Evolutionary conservation across 2,797 vertebrate species (phyloP).

Genomic region (Sebastes matsubarae): DNA sequence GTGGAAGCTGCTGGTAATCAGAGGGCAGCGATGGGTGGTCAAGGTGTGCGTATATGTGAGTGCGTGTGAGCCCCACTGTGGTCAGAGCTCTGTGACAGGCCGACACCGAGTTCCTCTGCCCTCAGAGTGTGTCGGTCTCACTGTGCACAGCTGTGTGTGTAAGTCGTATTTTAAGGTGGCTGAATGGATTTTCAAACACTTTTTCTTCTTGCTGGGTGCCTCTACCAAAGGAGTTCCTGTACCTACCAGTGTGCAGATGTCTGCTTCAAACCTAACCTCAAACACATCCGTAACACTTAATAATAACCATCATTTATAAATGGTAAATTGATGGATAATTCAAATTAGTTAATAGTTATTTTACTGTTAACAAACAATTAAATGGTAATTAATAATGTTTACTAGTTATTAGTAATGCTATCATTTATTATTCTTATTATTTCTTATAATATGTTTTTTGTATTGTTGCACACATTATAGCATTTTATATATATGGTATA

Average conservation of each 20-base stretch:
- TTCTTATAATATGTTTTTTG: too few species aligned
- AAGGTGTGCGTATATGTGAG: constrained; percentile 59
- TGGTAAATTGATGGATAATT: too few species aligned
- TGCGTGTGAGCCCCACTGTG: constrained; percentile 51
- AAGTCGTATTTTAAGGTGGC: constrained; percentile 58
- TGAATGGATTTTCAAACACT: constrained; percentile 64
- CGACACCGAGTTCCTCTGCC: constrained; percentile 57
- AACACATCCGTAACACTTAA: too few species aligned
- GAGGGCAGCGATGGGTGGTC: constrained; percentile 76
- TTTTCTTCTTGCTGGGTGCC: constrained; percentile 48
- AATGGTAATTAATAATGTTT: too few species aligned
- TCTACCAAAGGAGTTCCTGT: constrained; percentile 20
- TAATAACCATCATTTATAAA: too few species aligned
- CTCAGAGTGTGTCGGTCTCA: constrained; percentile 58
- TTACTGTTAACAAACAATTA: too few species aligned
- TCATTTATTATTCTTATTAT: too few species aligned
- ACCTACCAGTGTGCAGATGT: constrained; percentile 19
- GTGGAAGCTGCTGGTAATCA: constrained; percentile 75
- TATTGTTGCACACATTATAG: too few species aligned
- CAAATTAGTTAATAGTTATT: too few species aligned
- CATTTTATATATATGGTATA: too few species aligned
- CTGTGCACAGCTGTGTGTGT: constrained; percentile 69
- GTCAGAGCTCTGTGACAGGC: constrained; percentile 72
- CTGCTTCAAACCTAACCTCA: constrained; percentile 5
- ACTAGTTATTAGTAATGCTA: too few species aligned